Base-by-base conservation (phyloP, 1,140 invertebrate species). In the Drosophila bocqueti region DNA sequence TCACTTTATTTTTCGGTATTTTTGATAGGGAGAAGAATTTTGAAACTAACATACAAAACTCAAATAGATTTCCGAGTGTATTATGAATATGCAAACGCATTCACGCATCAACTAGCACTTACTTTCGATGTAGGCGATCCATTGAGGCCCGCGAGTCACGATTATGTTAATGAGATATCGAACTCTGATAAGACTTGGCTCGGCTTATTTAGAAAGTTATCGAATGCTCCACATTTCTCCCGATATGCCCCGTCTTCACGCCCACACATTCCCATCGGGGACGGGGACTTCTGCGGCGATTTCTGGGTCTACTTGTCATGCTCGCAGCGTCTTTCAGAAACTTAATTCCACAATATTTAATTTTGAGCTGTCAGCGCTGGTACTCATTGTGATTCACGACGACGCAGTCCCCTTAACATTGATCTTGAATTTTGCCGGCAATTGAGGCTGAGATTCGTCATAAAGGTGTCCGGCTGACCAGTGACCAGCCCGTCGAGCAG, bases 341-440 rank as follows among this genome's bases (percentile, higher is more conserved):
- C 24, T 46, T 57, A 68, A 69, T 57, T 57, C 67, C 50, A 55
- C 47, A 67, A 55, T 38, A 65, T 67, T 24, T 36, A 46, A 65
- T 65, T 58, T 67, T 67, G 21, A 45, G 63, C 31, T 76, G 72
- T 54, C 55, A 29, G 45, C 68, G 60, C 55, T 64, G 46, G 60
- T 60, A 64, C 68, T 87, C 81, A 87, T 90, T 89, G 84, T 90
- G 84, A 89, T 89, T 90, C 84, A 89, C 69, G 65, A 55, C 63
- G 50, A 49, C 24, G 16, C 29, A 40, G 54, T 50, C 71, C 71
- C 71, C 80, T 65, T 69, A 89, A 61, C 84, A 84, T 83, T 89
- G 84, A 90, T 87, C 83, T 87, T 89, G 83, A 87, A 89, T 83
- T 63, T 61, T n/a, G 77, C 73, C 67, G 81, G 50, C 67, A 84